Base-by-base conservation (phyloP, 2,113 vertebrate species). In the Symphodus melops region DNA sequence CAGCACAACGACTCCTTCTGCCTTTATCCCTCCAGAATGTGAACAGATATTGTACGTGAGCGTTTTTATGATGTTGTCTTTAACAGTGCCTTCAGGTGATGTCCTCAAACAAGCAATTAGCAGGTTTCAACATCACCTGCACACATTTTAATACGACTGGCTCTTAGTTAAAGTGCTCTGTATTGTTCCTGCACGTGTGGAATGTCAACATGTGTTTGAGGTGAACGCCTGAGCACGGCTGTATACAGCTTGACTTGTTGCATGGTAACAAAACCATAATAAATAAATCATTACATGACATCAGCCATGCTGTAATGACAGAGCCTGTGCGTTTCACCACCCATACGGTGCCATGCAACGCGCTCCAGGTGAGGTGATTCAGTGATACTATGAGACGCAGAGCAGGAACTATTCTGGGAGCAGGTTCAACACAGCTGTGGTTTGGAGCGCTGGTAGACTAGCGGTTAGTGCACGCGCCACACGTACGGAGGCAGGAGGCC, bases 231-330 rank as follows among this genome's bases (percentile, higher is more conserved):
- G 23, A 48, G 69, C 36, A 42, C 17, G 67, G 28, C 62, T 60
- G 48, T 63, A 58, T 37, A 25, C 23, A 83, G 80, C 62, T 17
- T 48, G 55, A 59, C 62, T 61, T 85, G 70, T 87, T 86, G 77
- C 89, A 82, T 92, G 86, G 93, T 89, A 92, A 94, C 92, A 57
- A 57, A 57, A 84, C 16, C 88, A 91, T 88, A 93, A 94, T 91
- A 93, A n/a, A 81, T 55, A 78, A 93, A 85, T 89, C 77, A 89
- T 91, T 91, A 88, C 4, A 88, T 87, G 59, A 77, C 25, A 53
- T 54, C 81, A 60, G 72, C 69, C 69, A 12, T 48, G 11, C 13
- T 51, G 66, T 89, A 87, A 92, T 89, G 84, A 89, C 66, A 77
- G 57, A 60, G 69, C 39, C 61, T 46, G 68, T 49, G 49, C 44